Evolutionary conservation across 2,888 invertebrate genomes (phyloP).

Genomic region (Phymatocera aterrima): DNA sequence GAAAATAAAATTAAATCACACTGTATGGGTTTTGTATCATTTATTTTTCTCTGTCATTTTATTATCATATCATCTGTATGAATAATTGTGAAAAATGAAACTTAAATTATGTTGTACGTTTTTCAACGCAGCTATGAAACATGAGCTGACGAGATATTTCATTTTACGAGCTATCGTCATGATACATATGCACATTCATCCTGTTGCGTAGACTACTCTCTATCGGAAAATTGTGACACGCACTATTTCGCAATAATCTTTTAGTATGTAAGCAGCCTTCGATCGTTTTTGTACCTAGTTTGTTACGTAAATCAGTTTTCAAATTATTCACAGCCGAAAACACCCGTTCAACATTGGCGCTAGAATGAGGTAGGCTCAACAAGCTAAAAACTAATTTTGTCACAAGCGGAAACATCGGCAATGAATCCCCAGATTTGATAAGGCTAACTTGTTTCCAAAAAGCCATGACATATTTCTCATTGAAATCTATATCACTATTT

Average conservation of each 20-base stretch:
- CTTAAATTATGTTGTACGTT: too few relatives aligned
- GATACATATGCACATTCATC: conserved; percentile 2
- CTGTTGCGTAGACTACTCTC: conserved; percentile 9
- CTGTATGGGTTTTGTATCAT: too few relatives aligned
- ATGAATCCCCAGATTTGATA: background rate
- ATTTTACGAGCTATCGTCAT: background rate
- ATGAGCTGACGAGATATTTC: background rate
- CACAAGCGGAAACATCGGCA: conserved; percentile 34
- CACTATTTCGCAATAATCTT: conserved; percentile 7
- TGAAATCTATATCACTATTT: background rate
- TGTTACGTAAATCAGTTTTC: conserved; percentile 44
- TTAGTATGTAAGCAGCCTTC: conserved; percentile 37
- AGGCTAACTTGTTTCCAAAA: background rate
- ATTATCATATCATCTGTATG: too few relatives aligned
- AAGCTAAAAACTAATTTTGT: conserved; percentile 30
- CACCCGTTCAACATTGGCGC: conserved; percentile 44
- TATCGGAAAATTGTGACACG: conserved; percentile 35
- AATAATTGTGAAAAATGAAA: too few relatives aligned
- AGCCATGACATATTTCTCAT: conserved; percentile 10
- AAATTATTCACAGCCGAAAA: conserved; percentile 44
- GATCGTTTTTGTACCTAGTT: conserved; percentile 35
- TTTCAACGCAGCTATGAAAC: too few relatives aligned
- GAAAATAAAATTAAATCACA: too few relatives aligned
- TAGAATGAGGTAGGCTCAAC: conserved; percentile 36
- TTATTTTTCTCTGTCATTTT: too few relatives aligned